Evolutionary conservation across 2,113 vertebrate genomes (phyloP).

Genomic region (Odontesthes bonariensis): DNA sequence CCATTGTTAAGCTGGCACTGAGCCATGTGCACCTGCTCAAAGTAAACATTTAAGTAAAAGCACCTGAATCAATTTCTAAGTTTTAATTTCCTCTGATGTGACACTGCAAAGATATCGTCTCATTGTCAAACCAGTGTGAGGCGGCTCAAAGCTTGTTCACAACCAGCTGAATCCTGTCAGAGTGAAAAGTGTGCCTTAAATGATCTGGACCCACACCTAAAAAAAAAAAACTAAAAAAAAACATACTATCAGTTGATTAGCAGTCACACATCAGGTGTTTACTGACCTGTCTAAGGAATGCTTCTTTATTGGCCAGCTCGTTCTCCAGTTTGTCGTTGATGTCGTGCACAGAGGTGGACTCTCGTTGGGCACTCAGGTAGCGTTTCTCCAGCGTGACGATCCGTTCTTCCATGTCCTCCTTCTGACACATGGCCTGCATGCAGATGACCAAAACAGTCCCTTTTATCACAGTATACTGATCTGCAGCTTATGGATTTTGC

Average conservation of each 20-base stretch:
- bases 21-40: conserved; percentile 16
- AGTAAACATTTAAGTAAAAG: conserved; percentile 29
- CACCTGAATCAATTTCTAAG: background rate
- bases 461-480: background rate
- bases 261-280: background rate
- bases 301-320: conserved; percentile 97
- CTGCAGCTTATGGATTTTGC: background rate
- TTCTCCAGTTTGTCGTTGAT: conserved; percentile 99
- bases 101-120: conserved; percentile 50
- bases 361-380: conserved; percentile 97
- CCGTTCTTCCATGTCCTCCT: conserved; percentile 99
- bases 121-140: conserved; percentile 12
- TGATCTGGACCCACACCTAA: background rate
- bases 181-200: background rate
- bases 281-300: conserved; percentile 95
- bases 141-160: background rate
- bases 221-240: no score
- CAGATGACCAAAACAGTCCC: conserved; percentile 18
- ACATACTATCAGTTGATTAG: conserved; percentile 1
- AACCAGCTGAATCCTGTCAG: conserved; percentile 18
- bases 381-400: conserved; percentile 98
- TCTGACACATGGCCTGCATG: conserved; percentile 96
- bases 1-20: conserved; percentile 12
- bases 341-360: conserved; percentile 98
- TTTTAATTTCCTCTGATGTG: conserved; percentile 42